Base-by-base conservation (phyloP, 2,888 invertebrate genomes). In the Lepidocyrtinus sp. region DNA sequence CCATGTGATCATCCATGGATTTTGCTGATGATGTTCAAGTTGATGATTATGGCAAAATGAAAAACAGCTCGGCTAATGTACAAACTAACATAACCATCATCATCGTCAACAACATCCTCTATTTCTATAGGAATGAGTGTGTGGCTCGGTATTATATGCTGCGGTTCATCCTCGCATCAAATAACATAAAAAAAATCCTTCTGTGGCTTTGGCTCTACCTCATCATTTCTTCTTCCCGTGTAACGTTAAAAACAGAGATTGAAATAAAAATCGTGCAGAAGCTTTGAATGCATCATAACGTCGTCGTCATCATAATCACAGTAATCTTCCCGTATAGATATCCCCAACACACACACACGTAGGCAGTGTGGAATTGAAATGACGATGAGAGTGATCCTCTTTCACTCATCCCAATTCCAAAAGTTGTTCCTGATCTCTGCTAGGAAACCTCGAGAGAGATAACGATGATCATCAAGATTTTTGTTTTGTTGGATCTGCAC, bases 1-100 rank as follows among this genome's bases (percentile, higher is more conserved):
- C 84, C 84, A 82, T 84, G 84, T 84, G 84, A 84, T 84, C 84
- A 82, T 82, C 82, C 76, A 79, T 79, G 79, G 75, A 80, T 79
- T 79, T 59, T 59, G 73, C 59, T 59, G 59, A 59, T 50, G 50
- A 50, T 50, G n/a, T n/a, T 50, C 50, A 50, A n/a, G 72, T 61
- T 73, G 81, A 76, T 73, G 82, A 82, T 77, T 64, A 81, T 69
- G 76, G 74, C 74, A 74, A 77, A 77, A 77, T 75, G 75, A 81
- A 81, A 81, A 81, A 75, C 81, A 76, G 73, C 73, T 76, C 27
- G 64, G 68, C 55, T 25, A 59, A 59, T 59, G 59, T 59, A 59
- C 59, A 19, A 59, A 59, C n/a, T 59, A 59, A 59, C 59, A 69
- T 46, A 9, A 22, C 25, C 69, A 55, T 59, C 59, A 59, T 59